Evolutionary conservation across 2,113 vertebrate genomes (phyloP), one percentile per base, ranked within the genome.

Genomic region (Isurus oxyrinchus): DNA sequence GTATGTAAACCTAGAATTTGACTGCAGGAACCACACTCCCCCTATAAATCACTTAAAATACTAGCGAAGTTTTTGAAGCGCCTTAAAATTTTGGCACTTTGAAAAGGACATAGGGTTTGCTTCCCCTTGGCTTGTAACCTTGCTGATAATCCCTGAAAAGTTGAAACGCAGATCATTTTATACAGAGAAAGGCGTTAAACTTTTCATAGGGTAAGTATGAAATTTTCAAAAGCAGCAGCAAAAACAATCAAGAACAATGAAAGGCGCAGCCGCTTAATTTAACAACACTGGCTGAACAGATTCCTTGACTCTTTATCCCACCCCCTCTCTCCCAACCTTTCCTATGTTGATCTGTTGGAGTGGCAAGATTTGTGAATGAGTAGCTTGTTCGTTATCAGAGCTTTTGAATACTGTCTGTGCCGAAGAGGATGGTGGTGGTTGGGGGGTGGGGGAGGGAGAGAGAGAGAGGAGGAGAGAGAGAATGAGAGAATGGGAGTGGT

Each of bases 321-420:
- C 13, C 94, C 66, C n/a, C n/a, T 31, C 16, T 14, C 25, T 23
- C 10, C 4, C 25, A 27, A 55, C 63, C 66, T 25, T 67, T 67
- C 93, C 93, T 44, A 21, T 63, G 61, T 21, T 94, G 57, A 61
- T 61, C 61, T 25, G n/a, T 44, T 66, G 93, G 66, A 69, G 66
- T 95, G 40, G 11, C 40, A 72, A 49, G 44, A 67, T 72, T 95
- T 72, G 66, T 95, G 94, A 55, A 76, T 95, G 66, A 94, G 40
- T 44, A 21, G 35, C 93, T 94, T 94, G 94, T 95, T 72, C 25
- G 69, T 95, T 76, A 31, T 49, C 44, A 35, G 23, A 72, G 94
- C 13, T 72, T 95, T 72, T 95, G 66, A 95, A 72, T 72, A 72
- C 94, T 53, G 66, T 95, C 67, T 44, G 21, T 27, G 11, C 35